Conservation (phyloP, 23 tunicate genomes). For the Ciona savignyi region DNA sequence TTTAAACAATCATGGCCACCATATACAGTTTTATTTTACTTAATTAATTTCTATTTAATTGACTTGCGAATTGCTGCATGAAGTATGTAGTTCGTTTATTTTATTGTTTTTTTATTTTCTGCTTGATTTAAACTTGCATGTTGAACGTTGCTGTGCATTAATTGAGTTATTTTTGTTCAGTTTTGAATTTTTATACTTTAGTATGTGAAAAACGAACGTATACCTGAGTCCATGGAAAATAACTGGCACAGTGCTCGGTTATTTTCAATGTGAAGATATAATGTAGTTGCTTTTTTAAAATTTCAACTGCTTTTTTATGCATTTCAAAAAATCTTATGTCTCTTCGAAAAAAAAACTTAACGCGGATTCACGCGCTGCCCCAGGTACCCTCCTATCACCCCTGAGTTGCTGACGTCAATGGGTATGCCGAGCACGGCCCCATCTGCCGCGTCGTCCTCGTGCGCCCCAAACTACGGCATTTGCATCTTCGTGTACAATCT, state of each 20-base stretch:
- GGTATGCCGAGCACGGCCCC: constrained; percentile 37
- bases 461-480: constrained; percentile 44
- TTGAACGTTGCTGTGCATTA: background rate
- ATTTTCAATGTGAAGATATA: no score
- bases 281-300: no score
- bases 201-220: no score
- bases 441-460: constrained; percentile 31
- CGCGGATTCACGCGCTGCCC: constrained; percentile 32
- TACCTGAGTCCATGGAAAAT: no score
- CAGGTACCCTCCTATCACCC: constrained; percentile 70
- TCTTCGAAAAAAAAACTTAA: background rate
- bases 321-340: background rate
- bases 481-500: constrained; percentile 96
- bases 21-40: background rate
- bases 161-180: background rate
- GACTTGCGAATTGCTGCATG: background rate
- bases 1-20: background rate
- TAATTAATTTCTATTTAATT: no score
- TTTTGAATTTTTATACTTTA: no score
- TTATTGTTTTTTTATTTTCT: no score
- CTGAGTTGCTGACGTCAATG: constrained; percentile 53
- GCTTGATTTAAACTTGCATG: background rate
- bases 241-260: no score
- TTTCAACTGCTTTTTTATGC: background rate
- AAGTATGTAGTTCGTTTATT: background rate